phyloP scores from a whole-genome alignment of 1,140 invertebrate species.

The Drosophila burlai region DNA sequence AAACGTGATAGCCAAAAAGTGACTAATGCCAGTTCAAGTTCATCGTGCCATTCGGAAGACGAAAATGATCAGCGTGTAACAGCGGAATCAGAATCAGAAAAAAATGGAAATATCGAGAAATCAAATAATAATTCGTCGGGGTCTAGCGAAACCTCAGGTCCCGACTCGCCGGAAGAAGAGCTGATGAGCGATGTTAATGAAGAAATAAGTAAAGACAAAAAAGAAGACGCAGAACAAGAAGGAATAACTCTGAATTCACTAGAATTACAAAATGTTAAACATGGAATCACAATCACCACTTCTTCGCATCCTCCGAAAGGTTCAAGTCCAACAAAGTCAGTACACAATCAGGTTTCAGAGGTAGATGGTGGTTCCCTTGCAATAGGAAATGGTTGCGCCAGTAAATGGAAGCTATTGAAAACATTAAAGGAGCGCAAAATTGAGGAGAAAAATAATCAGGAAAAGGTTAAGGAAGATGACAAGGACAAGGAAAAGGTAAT shows the following conservation, averaged over 20 bases:
- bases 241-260: not conserved
- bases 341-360: slow-evolving; percentile 60
- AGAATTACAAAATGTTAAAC: not conserved
- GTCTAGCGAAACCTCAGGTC: slow-evolving; percentile 94
- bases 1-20: slow-evolving; percentile 13
- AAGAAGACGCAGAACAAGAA: not conserved
- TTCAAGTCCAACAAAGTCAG: slow-evolving; percentile 29
- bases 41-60: slow-evolving; percentile 66
- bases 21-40: slow-evolving; percentile 53
- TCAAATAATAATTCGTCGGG: slow-evolving; percentile 86
- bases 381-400: slow-evolving; percentile 75
- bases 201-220: slow-evolving; percentile 77
- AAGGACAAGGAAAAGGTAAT: slow-evolving; percentile 88
- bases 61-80: slow-evolving; percentile 25
- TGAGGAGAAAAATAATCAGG: slow-evolving; percentile 90
- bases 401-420: slow-evolving; percentile 96
- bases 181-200: slow-evolving; percentile 89
- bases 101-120: slow-evolving; percentile 3
- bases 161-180: slow-evolving; percentile 90
- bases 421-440: slow-evolving; percentile 95
- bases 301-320: not conserved
- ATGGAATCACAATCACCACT: not conserved
- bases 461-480: slow-evolving; percentile 88
- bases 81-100: not conserved
- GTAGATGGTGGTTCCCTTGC: slow-evolving; percentile 46